Evolutionary conservation across 64 coral and sea anemone genomes (phyloP).

Genomic region (Dendrophyllia cribrosa): DNA sequence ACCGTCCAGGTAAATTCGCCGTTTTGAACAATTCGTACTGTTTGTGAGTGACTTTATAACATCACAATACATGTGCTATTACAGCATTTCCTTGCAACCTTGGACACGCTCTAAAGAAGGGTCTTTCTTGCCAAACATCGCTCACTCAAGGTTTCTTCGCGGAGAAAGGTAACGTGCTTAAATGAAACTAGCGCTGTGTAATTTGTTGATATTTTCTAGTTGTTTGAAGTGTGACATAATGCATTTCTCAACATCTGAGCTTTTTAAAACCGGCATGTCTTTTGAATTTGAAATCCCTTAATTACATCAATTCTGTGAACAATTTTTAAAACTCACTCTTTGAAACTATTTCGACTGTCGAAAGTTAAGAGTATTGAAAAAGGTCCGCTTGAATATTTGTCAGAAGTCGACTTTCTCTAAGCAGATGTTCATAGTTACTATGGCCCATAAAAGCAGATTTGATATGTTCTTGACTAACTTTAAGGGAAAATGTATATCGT

Average conservation of each 20-base stretch:
- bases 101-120: background rate
- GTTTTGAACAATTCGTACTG: background rate
- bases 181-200: too few relatives aligned
- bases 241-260: background rate
- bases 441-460: background rate
- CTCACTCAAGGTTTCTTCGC: background rate
- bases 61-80: background rate
- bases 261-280: too few relatives aligned
- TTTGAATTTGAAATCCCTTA: too few relatives aligned
- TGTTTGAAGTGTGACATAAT: background rate
- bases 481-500: background rate
- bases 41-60: conserved; percentile 1
- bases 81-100: background rate
- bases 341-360: too few relatives aligned
- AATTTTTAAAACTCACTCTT: too few relatives aligned
- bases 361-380: background rate
- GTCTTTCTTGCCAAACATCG: conserved; percentile 5
- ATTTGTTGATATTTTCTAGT: background rate
- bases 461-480: background rate
- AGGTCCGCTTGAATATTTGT: background rate
- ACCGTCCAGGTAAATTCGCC: background rate
- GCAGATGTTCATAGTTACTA: background rate
- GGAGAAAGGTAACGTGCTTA: background rate
- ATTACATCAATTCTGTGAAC: too few relatives aligned
- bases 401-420: background rate